These are phyloP conservation scores for Tichodroma muraria DNA, from an alignment of 2,113 vertebrate genomes.

Conservation along the genomic window DNA sequence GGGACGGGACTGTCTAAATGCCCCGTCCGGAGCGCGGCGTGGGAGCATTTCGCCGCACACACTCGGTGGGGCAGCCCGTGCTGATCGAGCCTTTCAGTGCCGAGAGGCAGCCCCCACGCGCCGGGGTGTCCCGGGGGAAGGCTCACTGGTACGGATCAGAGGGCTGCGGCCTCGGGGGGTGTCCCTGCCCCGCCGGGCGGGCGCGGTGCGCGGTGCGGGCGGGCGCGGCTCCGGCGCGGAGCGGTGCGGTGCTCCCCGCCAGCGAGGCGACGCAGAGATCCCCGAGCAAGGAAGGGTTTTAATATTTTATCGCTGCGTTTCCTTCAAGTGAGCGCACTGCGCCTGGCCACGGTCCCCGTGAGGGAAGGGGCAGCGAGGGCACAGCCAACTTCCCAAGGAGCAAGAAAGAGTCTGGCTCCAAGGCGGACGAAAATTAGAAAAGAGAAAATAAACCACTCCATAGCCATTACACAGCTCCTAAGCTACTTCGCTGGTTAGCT, in stretches of 20 bases:
- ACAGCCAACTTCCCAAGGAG: neutral
- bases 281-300: neutral
- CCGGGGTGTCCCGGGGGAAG: neutral
- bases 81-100: neutral
- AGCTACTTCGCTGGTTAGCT: neutral
- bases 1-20: neutral
- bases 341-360: neutral
- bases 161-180: too few species aligned
- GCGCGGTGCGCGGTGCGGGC: neutral
- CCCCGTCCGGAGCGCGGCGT: neutral
- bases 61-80: neutral
- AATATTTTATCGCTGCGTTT: slow-evolving; percentile 34
- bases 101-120: too few species aligned
- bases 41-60: neutral
- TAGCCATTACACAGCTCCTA: neutral
- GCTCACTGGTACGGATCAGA: too few species aligned
- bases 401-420: neutral
- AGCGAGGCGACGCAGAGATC: neutral
- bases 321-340: neutral
- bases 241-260: neutral
- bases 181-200: neutral
- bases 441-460: neutral
- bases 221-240: neutral
- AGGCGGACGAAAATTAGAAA: neutral
- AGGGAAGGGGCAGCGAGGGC: neutral